Evolutionary conservation across 1,140 invertebrate species (phyloP), one percentile per base, ranked within the genome.

Genomic region (Drosophila insularis): DNA sequence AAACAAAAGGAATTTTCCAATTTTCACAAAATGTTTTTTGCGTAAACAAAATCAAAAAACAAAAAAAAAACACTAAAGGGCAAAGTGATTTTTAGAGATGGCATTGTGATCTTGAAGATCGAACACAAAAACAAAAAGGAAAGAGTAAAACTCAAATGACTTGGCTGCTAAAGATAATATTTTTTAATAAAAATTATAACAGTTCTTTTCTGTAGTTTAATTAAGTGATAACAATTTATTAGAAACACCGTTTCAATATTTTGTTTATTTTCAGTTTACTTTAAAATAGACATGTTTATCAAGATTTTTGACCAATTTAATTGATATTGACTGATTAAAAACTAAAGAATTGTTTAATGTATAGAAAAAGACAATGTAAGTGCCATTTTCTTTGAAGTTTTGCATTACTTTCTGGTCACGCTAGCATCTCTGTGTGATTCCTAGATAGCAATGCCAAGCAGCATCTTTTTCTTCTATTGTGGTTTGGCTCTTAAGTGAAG

Each of bases 1-100:
- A 66, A 82, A 77, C 73, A 84, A 85, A 77, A 69, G 64, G 58
- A 78, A 84, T 81, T 80, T 80, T 80, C 65, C 77, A 80, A 76
- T 80, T 80, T 80, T 80, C 66, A 72, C 79, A 81, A 80, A 76
- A 80, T 72, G 65, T 59, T 73, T 66, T 65, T 67, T 64, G 43
- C 66, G 74, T 74, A 74, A 78, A 78, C 75, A 78, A 78, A 78
- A 74, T 74, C 71, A 63, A 70, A 63, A 62, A 69, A 60, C 39
- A 63, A 53, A 19, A 17, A 21, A 17, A 11, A 23, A 55, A 58
- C 40, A 5, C 31, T 13, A 40, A 8, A 53, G n/a, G n/a, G n/a
- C 37, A 11, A 55, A 17, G 32, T 8, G n/a, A 3, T 46, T 68
- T 71, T 71, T 71, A 60, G 62, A 71, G 54, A 58, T 50, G 55